phyloP scores from a whole-genome alignment of 1,140 invertebrate species.

The Thaumatotibia leucotreta region DNA sequence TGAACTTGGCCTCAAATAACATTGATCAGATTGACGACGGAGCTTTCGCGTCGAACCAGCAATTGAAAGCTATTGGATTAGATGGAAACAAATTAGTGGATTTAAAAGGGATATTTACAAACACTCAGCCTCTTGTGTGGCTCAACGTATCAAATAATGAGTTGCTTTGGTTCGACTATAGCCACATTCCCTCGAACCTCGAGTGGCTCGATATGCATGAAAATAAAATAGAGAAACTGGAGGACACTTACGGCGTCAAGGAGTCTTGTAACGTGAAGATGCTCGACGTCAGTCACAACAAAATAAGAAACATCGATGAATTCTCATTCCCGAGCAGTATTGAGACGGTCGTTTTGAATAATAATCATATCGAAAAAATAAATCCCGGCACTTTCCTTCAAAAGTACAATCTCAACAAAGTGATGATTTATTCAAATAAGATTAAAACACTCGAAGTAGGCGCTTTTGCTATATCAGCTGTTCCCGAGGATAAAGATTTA shows the following conservation, averaged over 20 bases:
- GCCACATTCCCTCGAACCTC: constrained; percentile 80
- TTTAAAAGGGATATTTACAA: constrained; percentile 82
- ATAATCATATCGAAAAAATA: constrained; percentile 85
- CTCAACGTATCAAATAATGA: constrained; percentile 85
- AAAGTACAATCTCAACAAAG: constrained; percentile 84
- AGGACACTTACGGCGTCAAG: constrained; percentile 85
- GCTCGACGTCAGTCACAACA: constrained; percentile 87
- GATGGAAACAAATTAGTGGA: constrained; percentile 83
- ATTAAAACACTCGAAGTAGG: constrained; percentile 85
- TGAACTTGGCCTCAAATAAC: constrained; percentile 83
- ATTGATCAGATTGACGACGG: constrained; percentile 82
- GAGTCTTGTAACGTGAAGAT: constrained; percentile 87
- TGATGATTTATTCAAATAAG: constrained; percentile 86
- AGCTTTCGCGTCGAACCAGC: constrained; percentile 81
- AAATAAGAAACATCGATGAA: constrained; percentile 82
- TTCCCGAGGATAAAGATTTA: constrained; percentile 80
- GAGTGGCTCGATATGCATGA: constrained; percentile 86
- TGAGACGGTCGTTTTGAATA: constrained; percentile 85
- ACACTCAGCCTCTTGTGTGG: constrained; percentile 82
- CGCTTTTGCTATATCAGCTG: constrained; percentile 81
- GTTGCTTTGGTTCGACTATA: constrained; percentile 83
- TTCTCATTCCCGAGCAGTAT: constrained; percentile 85
- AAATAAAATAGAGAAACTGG: constrained; percentile 82
- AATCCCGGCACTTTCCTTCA: constrained; percentile 84
- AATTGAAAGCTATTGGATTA: constrained; percentile 81